Percentiles rank a stretch among this genome's conserved stretches.
Conservation (phyloP, 2,888 invertebrate genomes). For the Philereme vetulata region DNA sequence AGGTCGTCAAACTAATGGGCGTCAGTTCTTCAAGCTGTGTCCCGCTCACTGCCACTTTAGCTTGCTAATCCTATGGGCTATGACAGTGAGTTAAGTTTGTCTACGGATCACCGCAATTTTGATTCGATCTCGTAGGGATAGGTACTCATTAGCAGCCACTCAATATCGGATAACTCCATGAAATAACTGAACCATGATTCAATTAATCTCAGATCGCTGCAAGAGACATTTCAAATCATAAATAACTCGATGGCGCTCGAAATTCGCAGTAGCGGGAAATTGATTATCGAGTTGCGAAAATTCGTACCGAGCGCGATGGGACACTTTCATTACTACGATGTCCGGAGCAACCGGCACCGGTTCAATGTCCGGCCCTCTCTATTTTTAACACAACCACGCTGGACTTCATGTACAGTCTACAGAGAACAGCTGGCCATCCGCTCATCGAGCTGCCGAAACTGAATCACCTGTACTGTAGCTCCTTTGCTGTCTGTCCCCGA, state of each 20-base stretch:
- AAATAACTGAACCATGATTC: slow-evolving; percentile 26
- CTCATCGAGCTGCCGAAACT: background rate
- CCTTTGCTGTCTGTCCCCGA: no score
- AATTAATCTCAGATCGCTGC: slow-evolving; percentile 34
- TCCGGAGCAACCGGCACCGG: slow-evolving; percentile 69
- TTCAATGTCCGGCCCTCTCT: slow-evolving; percentile 79
- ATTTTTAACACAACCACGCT: slow-evolving; percentile 70
- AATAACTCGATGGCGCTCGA: slow-evolving; percentile 39
- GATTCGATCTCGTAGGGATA: slow-evolving; percentile 5
- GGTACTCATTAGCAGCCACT: slow-evolving; percentile 19
- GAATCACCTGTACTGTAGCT: background rate
- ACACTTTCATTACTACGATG: slow-evolving; percentile 77
- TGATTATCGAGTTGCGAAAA: slow-evolving; percentile 63
- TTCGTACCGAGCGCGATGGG: slow-evolving; percentile 58
- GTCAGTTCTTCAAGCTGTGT: no score
- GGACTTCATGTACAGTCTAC: slow-evolving; percentile 37
- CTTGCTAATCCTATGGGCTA: no score
- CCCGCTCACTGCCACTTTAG: no score
- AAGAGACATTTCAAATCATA: slow-evolving; percentile 34
- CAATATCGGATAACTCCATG: slow-evolving; percentile 16
- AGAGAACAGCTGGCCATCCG: slow-evolving; percentile 12
- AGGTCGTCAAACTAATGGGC: no score
- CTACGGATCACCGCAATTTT: no score
- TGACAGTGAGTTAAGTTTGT: no score
- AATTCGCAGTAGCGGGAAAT: slow-evolving; percentile 58